Base-by-base conservation (phyloP, 2,888 invertebrate species). In the Lochmaea capreae region DNA sequence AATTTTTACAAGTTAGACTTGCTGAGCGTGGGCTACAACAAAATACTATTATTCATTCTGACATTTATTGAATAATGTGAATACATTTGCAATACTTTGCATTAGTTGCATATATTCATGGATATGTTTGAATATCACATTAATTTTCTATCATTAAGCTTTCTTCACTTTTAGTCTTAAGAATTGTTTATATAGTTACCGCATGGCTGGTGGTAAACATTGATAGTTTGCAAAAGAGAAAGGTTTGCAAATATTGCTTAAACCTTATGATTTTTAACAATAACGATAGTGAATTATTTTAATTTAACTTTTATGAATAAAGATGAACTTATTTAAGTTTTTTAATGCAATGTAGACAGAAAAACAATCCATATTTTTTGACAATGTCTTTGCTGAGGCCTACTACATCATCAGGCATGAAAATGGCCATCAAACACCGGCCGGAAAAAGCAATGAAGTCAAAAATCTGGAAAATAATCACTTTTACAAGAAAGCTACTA, bases 61-160 rank as follows among this genome's bases (percentile, higher is more conserved):
- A 59, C 33, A n/a, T 59, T 26, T 14, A 59, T n/a, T 33, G 59
- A 59, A 59, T 59, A 33, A 59, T 59, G 59, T 33, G 59, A 59
- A 59, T 59, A 58, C 12, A 58, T 58, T 58, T 58, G 58, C 58
- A 58, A 58, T 58, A 59, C n/a, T 59, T 59, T 59, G 59, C 59
- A 59, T 59, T 54, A 16, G 54, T 54, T 54, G 16, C 16, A 54
- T 18, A 11, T 54, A 16, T 18, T 54, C 16, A 18, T 18, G 11
- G 18, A 54, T 54, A 16, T 54, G 18, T 18, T 54, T 54, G 16
- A 54, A 54, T 54, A 18, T 11, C 8, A 54, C 18, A 54, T 54
- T 18, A 10, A 16, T 52, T 46, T 46, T 11, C 11, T 54, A 54
- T 54, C 54, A 54, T 9, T 54, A 10, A 54, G 54, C 18, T 54